Conservation (phyloP, 2,113 vertebrate genomes). For the Scomber scombrus region DNA sequence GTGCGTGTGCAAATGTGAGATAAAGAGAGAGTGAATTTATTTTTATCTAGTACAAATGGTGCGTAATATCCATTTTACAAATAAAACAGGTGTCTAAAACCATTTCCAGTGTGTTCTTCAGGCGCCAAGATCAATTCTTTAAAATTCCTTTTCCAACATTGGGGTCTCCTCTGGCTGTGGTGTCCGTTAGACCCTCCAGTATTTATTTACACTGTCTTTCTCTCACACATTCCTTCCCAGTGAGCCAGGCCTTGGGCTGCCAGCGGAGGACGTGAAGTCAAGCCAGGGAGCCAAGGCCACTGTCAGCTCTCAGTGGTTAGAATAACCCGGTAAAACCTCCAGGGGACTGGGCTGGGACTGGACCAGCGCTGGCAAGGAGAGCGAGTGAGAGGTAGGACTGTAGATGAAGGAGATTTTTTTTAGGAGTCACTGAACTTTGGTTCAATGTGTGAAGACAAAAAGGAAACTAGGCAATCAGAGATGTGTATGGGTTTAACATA, state of each 20-base stretch:
- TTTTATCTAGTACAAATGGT: slow-evolving; percentile 16
- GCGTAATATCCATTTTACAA: background rate
- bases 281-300: slow-evolving; percentile 83
- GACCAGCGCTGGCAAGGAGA: slow-evolving; percentile 1
- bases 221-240: slow-evolving; percentile 94
- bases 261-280: slow-evolving; percentile 87
- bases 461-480: background rate
- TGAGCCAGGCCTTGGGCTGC: slow-evolving; percentile 87
- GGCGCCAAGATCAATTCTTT: slow-evolving; percentile 17
- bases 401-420: background rate
- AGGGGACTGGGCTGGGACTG: slow-evolving; percentile 60
- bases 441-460: background rate
- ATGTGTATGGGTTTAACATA: slow-evolving; percentile 9
- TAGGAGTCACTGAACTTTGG: background rate
- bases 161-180: slow-evolving; percentile 79
- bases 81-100: slow-evolving; percentile 54
- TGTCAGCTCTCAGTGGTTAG: slow-evolving; percentile 82
- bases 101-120: slow-evolving; percentile 21
- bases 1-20: no score
- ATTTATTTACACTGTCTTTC: slow-evolving; percentile 95
- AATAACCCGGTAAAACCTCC: slow-evolving; percentile 74
- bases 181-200: slow-evolving; percentile 79
- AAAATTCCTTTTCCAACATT: slow-evolving; percentile 1
- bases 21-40: background rate
- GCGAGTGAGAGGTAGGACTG: slow-evolving; percentile 42